Evolutionary conservation across 2,888 invertebrate genomes (phyloP).

Genomic region (Morpho achilles): DNA sequence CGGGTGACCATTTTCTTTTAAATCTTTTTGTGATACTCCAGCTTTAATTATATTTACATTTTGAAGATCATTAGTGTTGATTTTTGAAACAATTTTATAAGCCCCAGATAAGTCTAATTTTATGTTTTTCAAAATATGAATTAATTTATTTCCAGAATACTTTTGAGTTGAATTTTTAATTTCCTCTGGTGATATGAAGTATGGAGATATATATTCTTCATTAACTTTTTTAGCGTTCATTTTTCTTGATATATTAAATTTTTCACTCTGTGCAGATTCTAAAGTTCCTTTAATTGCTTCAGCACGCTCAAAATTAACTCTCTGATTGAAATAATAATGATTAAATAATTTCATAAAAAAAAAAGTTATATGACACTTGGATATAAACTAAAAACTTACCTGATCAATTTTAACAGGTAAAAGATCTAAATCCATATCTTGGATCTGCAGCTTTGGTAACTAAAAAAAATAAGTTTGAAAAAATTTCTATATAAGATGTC

Average conservation of each 20-base stretch:
- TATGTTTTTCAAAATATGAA: slow-evolving; percentile 60
- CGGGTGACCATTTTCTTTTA: neutral
- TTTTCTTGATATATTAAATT: slow-evolving; percentile 19
- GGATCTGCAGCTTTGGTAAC: slow-evolving; percentile 55
- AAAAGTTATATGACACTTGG: too few species aligned
- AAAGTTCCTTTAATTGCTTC: slow-evolving; percentile 18
- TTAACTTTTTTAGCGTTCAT: slow-evolving; percentile 26
- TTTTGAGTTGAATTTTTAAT: slow-evolving; percentile 25
- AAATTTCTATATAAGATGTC: neutral
- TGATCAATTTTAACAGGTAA: slow-evolving; percentile 49
- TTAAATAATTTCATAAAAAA: too few species aligned
- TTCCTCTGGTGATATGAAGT: slow-evolving; percentile 37
- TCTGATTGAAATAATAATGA: slow-evolving; percentile 21
- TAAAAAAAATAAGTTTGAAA: slow-evolving; percentile 31
- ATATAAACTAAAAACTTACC: slow-evolving; percentile 36
- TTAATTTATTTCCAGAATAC: slow-evolving; percentile 55
- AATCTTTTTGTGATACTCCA: slow-evolving; percentile 5
- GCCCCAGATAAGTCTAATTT: slow-evolving; percentile 46
- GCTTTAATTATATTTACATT: slow-evolving; percentile 40
- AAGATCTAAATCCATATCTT: slow-evolving; percentile 47
- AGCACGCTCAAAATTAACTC: slow-evolving; percentile 27
- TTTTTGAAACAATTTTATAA: slow-evolving; percentile 46
- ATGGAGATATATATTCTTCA: slow-evolving; percentile 37
- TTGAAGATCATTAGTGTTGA: slow-evolving; percentile 43
- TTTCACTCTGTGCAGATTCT: slow-evolving; percentile 20